Evolutionary conservation across 2,797 vertebrate genomes (phyloP).

Genomic region (Mus caroli): DNA sequence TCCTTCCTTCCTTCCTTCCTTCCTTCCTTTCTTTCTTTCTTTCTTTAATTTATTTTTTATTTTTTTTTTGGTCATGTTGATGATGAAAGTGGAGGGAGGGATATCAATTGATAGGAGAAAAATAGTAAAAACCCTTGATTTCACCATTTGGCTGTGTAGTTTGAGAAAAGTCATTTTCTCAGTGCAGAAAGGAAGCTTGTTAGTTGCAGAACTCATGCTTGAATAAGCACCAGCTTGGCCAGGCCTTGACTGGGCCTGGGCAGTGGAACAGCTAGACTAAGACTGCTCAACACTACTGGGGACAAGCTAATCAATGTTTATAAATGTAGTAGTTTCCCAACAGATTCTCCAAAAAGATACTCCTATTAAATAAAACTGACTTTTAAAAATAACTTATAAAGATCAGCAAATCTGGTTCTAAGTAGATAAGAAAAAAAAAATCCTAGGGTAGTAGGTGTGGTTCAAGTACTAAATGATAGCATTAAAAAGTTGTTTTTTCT

Average conservation of each 20-base stretch:
- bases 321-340: conserved; percentile 45
- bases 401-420: background rate
- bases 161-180: conserved; percentile 12
- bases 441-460: background rate
- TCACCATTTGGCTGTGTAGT: background rate
- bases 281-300: background rate
- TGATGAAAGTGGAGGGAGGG: background rate
- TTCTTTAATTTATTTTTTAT: background rate
- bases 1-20: no score
- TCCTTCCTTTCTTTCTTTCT: no score
- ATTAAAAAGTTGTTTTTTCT: background rate
- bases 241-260: background rate
- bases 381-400: conserved; percentile 40
- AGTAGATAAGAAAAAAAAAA: background rate
- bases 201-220: conserved; percentile 17
- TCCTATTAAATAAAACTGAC: conserved; percentile 29
- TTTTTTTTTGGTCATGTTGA: background rate
- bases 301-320: background rate
- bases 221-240: background rate
- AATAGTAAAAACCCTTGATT: background rate
- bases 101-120: conserved; percentile 7
- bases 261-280: background rate
- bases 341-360: background rate
- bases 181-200: background rate
- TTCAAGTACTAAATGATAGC: conserved; percentile 2